Conservation (phyloP, 2,113 vertebrate genomes). For the Odocoileus hemionus region DNA sequence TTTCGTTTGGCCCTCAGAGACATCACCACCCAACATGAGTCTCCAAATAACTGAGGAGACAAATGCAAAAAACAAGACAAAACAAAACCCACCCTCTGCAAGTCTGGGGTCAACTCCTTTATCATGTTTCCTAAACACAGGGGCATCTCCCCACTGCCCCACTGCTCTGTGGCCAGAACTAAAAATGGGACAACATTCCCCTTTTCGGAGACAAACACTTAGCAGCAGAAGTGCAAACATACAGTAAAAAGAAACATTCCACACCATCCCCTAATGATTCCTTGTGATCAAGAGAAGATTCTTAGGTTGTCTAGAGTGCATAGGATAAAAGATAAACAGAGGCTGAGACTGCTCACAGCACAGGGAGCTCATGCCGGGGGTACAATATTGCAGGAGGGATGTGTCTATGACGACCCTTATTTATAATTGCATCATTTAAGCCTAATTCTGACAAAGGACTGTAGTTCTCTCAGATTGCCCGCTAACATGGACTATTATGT, state of each 20-base stretch:
- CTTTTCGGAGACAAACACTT: neutral
- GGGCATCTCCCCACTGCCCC: neutral
- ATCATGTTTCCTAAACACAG: neutral
- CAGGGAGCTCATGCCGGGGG: neutral
- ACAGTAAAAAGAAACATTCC: neutral
- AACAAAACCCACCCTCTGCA: neutral
- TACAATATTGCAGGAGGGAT: neutral
- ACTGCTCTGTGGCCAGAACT: neutral
- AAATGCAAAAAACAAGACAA: neutral
- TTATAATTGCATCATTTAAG: neutral
- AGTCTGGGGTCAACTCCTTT: neutral
- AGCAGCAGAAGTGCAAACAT: neutral
- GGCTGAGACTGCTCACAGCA: neutral
- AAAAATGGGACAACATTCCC: neutral
- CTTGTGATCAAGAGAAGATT: neutral
- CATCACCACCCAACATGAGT: neutral
- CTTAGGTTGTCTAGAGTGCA: neutral
- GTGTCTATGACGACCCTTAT: neutral
- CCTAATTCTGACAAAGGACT: neutral
- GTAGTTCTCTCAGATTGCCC: neutral
- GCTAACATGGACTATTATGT: neutral
- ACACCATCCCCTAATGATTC: neutral
- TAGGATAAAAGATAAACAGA: neutral
- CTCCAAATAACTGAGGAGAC: neutral
- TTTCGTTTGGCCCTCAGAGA: slow-evolving; percentile 61